Percentiles rank a stretch among this genome's conserved stretches.
phyloP scores from a whole-genome alignment of 2,797 vertebrate genomes.

The Pangasius sanitwongsei region DNA sequence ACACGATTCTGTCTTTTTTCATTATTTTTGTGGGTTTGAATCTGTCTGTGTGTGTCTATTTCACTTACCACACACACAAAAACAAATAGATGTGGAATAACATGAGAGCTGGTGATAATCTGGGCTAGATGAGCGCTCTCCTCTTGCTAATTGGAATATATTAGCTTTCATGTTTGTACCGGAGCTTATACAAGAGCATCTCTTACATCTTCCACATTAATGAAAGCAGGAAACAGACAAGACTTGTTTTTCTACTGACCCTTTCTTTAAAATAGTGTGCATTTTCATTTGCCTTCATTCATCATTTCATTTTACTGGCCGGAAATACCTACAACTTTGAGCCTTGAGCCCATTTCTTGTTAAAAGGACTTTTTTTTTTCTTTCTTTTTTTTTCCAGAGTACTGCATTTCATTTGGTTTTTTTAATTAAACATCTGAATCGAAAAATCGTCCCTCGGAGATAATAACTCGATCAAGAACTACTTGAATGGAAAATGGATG shows the following conservation, averaged over 20 bases:
- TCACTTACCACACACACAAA: not conserved
- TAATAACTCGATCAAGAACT: constrained; percentile 29
- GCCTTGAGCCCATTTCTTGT: not conserved
- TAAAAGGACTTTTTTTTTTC: not conserved
- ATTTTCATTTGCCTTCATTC: not conserved
- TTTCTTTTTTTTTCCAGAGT: not conserved
- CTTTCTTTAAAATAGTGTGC: not conserved
- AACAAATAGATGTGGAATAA: constrained; percentile 32
- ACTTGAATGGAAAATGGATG: constrained; percentile 37
- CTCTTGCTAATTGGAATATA: constrained; percentile 55
- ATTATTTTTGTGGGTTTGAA: not conserved
- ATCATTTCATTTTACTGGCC: not conserved
- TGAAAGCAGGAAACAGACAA: not conserved
- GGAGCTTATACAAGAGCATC: constrained; percentile 19
- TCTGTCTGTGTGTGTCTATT: not conserved
- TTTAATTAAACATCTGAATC: constrained; percentile 45
- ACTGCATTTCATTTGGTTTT: constrained; percentile 17
- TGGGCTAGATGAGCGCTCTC: constrained; percentile 38
- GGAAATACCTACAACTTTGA: not conserved
- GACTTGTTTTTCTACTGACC: not conserved
- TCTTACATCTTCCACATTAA: not conserved
- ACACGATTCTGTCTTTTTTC: not conserved
- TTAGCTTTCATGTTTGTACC: constrained; percentile 48
- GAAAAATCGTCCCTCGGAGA: constrained; percentile 36
- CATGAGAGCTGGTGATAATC: constrained; percentile 37